Conservation (phyloP, 1,140 invertebrate genomes). For the Anoplophora glabripennis region DNA sequence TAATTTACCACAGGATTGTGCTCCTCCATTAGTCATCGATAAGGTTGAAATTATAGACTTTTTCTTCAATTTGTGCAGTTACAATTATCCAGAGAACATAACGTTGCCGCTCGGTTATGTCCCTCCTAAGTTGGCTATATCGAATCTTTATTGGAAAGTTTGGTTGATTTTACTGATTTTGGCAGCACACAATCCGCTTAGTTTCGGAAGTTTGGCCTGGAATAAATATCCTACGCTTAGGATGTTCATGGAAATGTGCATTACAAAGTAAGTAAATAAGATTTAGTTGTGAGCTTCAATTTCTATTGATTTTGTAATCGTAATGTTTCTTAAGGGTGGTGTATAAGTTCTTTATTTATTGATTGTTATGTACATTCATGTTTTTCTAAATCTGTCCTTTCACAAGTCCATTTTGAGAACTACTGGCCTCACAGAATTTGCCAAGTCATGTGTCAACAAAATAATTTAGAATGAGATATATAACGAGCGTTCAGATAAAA, state of each 20-base stretch:
- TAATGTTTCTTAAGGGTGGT: too few relatives aligned
- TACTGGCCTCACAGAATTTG: too few relatives aligned
- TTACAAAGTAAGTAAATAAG: slow-evolving; percentile 84
- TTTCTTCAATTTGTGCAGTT: slow-evolving; percentile 85
- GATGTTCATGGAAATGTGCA: slow-evolving; percentile 94
- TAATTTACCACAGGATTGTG: slow-evolving; percentile 64
- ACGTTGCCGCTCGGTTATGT: slow-evolving; percentile 78
- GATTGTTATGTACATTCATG: too few relatives aligned
- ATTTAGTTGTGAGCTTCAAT: too few relatives aligned
- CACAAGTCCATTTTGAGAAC: too few relatives aligned
- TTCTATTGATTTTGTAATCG: too few relatives aligned
- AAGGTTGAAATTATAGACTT: slow-evolving; percentile 85
- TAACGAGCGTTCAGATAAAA: too few relatives aligned
- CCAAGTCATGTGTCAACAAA: too few relatives aligned
- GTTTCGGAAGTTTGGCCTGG: slow-evolving; percentile 84
- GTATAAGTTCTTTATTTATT: too few relatives aligned
- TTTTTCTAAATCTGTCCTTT: too few relatives aligned
- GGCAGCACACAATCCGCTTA: slow-evolving; percentile 85
- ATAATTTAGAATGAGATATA: too few relatives aligned
- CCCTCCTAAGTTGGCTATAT: slow-evolving; percentile 86
- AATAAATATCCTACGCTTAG: slow-evolving; percentile 89
- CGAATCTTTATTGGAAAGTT: slow-evolving; percentile 89
- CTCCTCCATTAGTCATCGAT: slow-evolving; percentile 68
- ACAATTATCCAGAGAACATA: slow-evolving; percentile 92
- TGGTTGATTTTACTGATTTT: slow-evolving; percentile 90